These are phyloP conservation scores for Phylloscopus whistleri DNA, from an alignment of 2,113 vertebrate species.

Conservation along the genomic window DNA sequence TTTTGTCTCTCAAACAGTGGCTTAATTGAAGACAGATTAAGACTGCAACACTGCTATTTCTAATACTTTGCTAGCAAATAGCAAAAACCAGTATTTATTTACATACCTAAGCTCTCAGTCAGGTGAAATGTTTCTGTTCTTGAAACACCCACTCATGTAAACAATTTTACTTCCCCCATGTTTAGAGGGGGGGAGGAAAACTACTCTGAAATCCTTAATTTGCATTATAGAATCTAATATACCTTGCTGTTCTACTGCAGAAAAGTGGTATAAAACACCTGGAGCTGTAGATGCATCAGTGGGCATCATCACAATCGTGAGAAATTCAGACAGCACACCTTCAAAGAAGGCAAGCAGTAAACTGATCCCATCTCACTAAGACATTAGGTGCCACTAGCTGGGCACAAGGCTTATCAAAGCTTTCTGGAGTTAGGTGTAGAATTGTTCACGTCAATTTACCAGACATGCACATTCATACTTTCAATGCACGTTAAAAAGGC, in stretches of 20 bases:
- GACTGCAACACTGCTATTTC: slow-evolving; percentile 67
- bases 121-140: slow-evolving; percentile 23
- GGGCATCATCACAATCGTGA: neutral
- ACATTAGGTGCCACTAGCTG: slow-evolving; percentile 4
- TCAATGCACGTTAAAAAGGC: neutral
- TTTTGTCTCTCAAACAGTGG: slow-evolving; percentile 79
- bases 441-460: neutral
- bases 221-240: neutral
- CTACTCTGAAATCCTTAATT: neutral
- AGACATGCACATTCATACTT: neutral
- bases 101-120: slow-evolving; percentile 21
- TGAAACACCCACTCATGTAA: slow-evolving; percentile 5
- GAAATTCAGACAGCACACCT: neutral
- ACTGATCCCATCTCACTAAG: neutral
- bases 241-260: neutral
- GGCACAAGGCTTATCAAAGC: neutral
- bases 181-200: slow-evolving; percentile 29
- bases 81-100: neutral
- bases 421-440: neutral
- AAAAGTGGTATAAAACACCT: neutral
- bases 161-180: slow-evolving; percentile 28
- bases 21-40: slow-evolving; percentile 77
- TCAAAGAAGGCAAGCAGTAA: neutral
- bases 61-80: slow-evolving; percentile 60
- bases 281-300: slow-evolving; percentile 15